Conservation (phyloP, 2,888 invertebrate species). For the Podabrus alpinus region DNA sequence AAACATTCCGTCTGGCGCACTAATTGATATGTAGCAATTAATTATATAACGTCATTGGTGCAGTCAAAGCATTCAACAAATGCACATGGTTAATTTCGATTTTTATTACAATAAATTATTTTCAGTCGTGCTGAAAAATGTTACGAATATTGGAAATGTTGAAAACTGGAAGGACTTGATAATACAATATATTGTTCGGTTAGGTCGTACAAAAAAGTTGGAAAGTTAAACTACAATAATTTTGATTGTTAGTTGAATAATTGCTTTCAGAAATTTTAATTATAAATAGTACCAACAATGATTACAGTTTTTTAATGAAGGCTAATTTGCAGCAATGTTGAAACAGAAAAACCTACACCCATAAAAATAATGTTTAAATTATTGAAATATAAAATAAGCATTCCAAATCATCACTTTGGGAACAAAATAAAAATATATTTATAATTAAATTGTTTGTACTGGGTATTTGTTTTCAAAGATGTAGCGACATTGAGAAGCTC, state of each 20-base stretch:
- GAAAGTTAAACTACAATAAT: neutral
- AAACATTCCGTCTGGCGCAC: conserved; percentile 48
- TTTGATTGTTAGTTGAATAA: neutral
- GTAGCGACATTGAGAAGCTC: too few species aligned
- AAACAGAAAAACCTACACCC: too few species aligned
- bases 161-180: neutral
- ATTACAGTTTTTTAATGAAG: too few species aligned
- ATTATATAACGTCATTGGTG: conserved; percentile 50
- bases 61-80: conserved; percentile 24
- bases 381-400: too few species aligned
- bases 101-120: neutral
- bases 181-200: neutral
- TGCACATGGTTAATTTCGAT: neutral
- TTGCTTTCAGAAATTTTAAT: neutral
- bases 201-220: neutral
- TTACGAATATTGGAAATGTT: conserved; percentile 25
- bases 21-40: conserved; percentile 53
- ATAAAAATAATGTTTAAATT: too few species aligned
- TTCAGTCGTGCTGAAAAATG: neutral
- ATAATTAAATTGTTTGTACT: too few species aligned
- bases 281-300: neutral
- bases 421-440: too few species aligned
- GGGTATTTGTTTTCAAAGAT: too few species aligned
- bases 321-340: too few species aligned
- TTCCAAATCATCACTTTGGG: too few species aligned